Evolutionary conservation across 2,888 invertebrate genomes (phyloP).

Genomic region (Dynastes grantii): DNA sequence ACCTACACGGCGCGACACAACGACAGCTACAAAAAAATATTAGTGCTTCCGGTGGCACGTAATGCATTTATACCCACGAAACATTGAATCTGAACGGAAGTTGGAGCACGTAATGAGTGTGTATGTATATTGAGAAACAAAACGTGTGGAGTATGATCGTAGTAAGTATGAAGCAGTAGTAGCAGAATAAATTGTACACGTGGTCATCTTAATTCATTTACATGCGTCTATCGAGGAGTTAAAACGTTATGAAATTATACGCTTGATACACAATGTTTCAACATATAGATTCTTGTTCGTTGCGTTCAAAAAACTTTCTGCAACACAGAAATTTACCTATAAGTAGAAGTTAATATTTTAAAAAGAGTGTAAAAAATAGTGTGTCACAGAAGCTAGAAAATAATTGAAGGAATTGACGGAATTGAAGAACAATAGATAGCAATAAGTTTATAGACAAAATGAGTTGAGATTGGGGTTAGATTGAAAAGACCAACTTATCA

Average conservation of each 20-base stretch:
- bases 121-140: slow-evolving; percentile 57
- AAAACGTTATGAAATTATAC: background rate
- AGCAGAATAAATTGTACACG: slow-evolving; percentile 51
- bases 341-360: no score
- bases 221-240: background rate
- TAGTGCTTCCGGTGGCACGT: slow-evolving; percentile 58
- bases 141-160: slow-evolving; percentile 54
- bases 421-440: no score
- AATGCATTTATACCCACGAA: slow-evolving; percentile 59
- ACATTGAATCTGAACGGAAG: slow-evolving; percentile 59
- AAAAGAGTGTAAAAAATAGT: no score
- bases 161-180: slow-evolving; percentile 49
- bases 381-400: no score
- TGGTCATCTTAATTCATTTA: slow-evolving; percentile 29
- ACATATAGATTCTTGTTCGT: background rate
- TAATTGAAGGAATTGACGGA: no score
- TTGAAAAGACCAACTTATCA: no score
- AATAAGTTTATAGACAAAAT: no score
- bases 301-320: no score
- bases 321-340: no score
- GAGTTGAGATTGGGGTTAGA: no score
- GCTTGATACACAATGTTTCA: background rate
- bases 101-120: slow-evolving; percentile 58
- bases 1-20: slow-evolving; percentile 37
- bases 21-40: slow-evolving; percentile 43